phyloP scores from a whole-genome alignment of 2,797 vertebrate genomes.

The Microctenopoma stevenorrisi region DNA sequence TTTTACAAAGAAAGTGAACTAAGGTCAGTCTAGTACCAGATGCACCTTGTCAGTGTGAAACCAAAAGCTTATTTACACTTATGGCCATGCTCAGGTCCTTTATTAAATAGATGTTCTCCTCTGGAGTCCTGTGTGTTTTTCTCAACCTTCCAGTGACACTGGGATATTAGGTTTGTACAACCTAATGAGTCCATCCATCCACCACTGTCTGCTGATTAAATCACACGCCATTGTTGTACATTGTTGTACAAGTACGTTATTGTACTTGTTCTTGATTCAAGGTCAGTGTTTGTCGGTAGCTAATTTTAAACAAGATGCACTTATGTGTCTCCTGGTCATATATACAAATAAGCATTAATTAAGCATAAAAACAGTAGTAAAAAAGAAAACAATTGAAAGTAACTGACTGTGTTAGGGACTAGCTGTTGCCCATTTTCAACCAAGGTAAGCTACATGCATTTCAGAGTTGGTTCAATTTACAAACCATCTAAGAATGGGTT shows the following conservation, averaged over 20 bases:
- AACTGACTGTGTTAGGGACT: too few relatives aligned
- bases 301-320: neutral
- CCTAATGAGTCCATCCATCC: neutral
- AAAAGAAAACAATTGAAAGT: too few relatives aligned
- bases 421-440: too few relatives aligned
- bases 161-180: neutral
- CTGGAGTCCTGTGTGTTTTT: constrained; percentile 21
- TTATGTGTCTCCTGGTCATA: constrained; percentile 5
- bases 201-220: neutral
- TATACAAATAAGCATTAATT: neutral
- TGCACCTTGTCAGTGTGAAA: constrained; percentile 67
- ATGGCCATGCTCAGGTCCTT: constrained; percentile 9
- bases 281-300: constrained; percentile 17
- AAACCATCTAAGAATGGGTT: too few relatives aligned
- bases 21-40: constrained; percentile 49
- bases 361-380: neutral
- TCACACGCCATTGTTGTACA: constrained; percentile 1
- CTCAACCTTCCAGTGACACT: constrained; percentile 14
- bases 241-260: neutral
- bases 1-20: constrained; percentile 42
- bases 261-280: constrained; percentile 5
- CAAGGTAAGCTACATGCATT: too few relatives aligned
- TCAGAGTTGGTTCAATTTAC: too few relatives aligned
- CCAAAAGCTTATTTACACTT: constrained; percentile 20
- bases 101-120: constrained; percentile 23